These are phyloP conservation scores for Anarhynchus alexandrinus DNA, from an alignment of 2,113 vertebrate species.

Conservation along the genomic window DNA sequence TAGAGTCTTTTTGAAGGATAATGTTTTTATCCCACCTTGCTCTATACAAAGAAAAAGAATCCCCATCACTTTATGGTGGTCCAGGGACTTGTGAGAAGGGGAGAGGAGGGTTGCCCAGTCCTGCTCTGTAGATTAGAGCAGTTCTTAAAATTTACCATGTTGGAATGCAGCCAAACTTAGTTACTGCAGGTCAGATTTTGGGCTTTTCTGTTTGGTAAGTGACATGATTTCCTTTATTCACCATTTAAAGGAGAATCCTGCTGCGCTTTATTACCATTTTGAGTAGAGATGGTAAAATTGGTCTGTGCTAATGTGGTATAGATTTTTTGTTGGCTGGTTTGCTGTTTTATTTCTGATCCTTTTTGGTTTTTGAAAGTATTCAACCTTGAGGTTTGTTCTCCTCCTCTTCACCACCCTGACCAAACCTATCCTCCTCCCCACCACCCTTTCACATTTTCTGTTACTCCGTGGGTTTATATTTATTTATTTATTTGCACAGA, in stretches of 20 bases:
- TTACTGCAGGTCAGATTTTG: background rate
- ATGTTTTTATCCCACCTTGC: background rate
- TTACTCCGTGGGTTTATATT: background rate
- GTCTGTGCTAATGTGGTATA: background rate
- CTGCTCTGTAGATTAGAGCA: background rate
- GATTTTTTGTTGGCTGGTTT: background rate
- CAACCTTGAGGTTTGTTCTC: background rate
- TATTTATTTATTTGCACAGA: background rate
- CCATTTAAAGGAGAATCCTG: background rate
- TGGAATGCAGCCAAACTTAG: background rate
- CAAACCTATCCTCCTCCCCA: background rate
- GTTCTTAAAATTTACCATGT: background rate
- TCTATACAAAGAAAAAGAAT: background rate
- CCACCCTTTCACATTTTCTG: background rate
- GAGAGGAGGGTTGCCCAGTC: background rate
- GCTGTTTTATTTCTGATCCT: background rate
- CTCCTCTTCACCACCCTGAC: background rate
- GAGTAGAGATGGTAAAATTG: background rate
- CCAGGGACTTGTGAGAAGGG: background rate
- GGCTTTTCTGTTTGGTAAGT: background rate
- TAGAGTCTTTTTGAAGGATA: background rate
- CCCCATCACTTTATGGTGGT: background rate
- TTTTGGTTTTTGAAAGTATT: background rate
- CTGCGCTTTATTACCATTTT: background rate
- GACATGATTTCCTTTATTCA: background rate